phyloP scores from a whole-genome alignment of 2,113 vertebrate species.

The Poecile atricapillus region DNA sequence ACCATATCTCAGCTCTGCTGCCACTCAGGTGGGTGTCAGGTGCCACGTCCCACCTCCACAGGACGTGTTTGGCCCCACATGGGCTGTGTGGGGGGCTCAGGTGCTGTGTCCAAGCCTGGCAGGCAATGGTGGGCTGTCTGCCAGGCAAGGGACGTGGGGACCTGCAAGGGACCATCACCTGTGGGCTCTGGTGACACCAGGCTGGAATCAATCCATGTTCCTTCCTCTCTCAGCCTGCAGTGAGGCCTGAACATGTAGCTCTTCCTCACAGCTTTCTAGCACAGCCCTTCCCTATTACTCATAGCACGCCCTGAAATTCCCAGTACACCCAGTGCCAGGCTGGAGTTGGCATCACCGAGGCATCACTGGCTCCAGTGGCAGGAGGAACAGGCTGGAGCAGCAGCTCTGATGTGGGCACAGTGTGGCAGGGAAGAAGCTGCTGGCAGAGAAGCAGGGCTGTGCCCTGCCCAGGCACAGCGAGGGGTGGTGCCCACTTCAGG shows the following conservation, averaged over 20 bases:
- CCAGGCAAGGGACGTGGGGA: not conserved
- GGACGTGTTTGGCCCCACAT: fast-evolving
- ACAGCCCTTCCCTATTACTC: not conserved
- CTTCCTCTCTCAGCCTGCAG: not conserved
- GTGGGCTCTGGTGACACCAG: not conserved
- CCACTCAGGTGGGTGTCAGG: constrained; percentile 80
- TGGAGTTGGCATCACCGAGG: fast-evolving
- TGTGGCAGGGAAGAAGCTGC: not conserved
- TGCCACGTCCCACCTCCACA: not conserved
- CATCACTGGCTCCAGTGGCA: fast-evolving
- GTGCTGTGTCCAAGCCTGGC: not conserved
- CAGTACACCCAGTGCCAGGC: not conserved
- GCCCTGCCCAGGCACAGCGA: not conserved
- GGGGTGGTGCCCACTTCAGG: not conserved
- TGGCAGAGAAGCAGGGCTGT: not conserved
- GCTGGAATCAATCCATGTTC: not conserved
- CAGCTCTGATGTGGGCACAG: not conserved
- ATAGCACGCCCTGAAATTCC: not conserved
- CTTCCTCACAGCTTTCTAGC: not conserved
- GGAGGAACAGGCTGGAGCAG: not conserved
- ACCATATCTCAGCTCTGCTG: constrained; percentile 80
- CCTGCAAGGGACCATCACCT: not conserved
- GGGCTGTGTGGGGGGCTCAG: not conserved
- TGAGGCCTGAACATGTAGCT: not conserved
- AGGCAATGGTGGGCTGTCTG: not conserved